A percentile compares a stretch with the other conserved stretches of the same genome.
These are phyloP conservation scores for Microtus oregoni DNA, from an alignment of 2,113 vertebrate species.

Conservation along the genomic window DNA sequence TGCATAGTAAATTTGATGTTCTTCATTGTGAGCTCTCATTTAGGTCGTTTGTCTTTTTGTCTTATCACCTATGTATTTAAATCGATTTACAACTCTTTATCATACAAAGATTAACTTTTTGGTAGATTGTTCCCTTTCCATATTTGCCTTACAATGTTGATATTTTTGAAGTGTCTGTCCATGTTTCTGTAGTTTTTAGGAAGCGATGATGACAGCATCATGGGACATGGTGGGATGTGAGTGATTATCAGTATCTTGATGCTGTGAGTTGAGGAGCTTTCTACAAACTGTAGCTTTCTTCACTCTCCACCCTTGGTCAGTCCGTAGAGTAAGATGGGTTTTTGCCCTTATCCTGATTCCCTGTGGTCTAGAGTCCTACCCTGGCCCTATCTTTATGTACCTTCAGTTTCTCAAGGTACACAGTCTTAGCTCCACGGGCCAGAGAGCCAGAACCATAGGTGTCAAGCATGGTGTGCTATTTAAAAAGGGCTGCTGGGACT, in stretches of 20 bases:
- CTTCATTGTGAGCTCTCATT: constrained; percentile 13
- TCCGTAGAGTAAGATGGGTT: not conserved
- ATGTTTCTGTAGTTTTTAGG: not conserved
- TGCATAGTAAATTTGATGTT: constrained; percentile 11
- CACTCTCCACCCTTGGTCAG: not conserved
- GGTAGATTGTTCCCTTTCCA: not conserved
- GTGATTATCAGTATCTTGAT: not conserved
- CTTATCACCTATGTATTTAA: not conserved
- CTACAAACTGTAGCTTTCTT: not conserved
- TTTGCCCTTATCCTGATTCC: not conserved
- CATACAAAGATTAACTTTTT: not conserved
- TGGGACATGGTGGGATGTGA: not conserved
- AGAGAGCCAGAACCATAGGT: not conserved
- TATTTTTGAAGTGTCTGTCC: not conserved
- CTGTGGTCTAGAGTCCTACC: not conserved
- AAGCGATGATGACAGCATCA: not conserved
- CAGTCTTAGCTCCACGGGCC: not conserved
- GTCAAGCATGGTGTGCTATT: not conserved
- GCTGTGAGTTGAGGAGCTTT: not conserved
- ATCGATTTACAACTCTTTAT: not conserved
- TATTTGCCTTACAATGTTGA: not conserved
- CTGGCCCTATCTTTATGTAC: not conserved
- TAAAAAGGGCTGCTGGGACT: not conserved
- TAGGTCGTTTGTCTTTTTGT: not conserved
- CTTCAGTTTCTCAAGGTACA: not conserved